Conservation (phyloP, 2,113 vertebrate genomes). For the Eublepharis macularius region DNA sequence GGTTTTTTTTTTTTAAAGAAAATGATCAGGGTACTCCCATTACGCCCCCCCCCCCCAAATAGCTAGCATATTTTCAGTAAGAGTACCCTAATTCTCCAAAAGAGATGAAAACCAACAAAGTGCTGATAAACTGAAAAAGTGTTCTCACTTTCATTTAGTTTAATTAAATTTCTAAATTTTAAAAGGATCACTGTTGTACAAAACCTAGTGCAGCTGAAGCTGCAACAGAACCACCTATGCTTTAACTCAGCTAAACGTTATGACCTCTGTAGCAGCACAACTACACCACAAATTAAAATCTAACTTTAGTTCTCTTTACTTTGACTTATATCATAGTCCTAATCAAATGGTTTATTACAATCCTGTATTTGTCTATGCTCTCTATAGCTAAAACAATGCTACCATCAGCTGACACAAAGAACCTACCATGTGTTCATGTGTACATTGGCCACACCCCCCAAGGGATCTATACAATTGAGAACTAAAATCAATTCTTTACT, state of each 20-base stretch:
- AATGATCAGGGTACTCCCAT: neutral
- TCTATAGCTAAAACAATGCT: neutral
- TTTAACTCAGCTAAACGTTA: neutral
- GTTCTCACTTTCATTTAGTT: neutral
- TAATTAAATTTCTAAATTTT: neutral
- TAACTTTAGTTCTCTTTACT: neutral
- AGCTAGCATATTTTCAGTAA: neutral
- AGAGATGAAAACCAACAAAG: neutral
- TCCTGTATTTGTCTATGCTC: neutral
- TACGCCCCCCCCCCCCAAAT: too few relatives aligned
- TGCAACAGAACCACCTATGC: neutral
- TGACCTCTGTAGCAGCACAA: neutral
- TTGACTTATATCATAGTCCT: rapidly evolving
- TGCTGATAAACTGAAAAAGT: neutral
- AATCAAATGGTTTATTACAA: neutral
- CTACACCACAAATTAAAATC: neutral
- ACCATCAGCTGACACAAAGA: neutral
- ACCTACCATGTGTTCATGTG: neutral
- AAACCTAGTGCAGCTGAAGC: neutral
- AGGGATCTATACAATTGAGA: neutral
- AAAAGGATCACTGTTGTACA: neutral
- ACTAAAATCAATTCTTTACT: neutral
- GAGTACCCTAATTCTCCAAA: neutral
- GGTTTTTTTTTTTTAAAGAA: neutral
- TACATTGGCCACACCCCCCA: neutral